phyloP scores from a whole-genome alignment of 2,113 vertebrate species.

The Castor canadensis region DNA sequence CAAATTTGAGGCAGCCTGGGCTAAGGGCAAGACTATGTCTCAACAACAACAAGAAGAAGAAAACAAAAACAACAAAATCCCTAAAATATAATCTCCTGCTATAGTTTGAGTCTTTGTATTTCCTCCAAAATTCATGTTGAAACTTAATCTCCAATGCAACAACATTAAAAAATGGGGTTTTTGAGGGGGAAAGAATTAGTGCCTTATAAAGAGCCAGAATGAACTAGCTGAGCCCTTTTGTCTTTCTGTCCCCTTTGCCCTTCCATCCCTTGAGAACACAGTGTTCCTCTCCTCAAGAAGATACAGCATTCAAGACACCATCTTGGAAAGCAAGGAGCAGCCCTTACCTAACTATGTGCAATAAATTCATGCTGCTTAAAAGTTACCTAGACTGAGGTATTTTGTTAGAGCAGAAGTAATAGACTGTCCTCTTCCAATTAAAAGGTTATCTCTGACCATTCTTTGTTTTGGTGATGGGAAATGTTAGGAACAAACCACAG shows the following conservation, averaged over 20 bases:
- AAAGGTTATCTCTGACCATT: not conserved
- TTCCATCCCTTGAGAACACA: not conserved
- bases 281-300: not conserved
- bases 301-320: not conserved
- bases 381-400: not conserved
- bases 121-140: not conserved
- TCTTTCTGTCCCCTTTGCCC: not conserved
- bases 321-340: not conserved
- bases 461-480: not conserved
- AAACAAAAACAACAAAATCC: not conserved
- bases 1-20: too few relatives aligned
- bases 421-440: not conserved
- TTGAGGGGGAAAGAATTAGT: not conserved
- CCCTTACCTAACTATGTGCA: not conserved
- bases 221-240: too few relatives aligned
- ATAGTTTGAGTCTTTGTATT: not conserved
- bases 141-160: not conserved
- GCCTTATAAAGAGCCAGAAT: not conserved
- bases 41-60: not conserved
- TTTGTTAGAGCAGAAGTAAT: not conserved
- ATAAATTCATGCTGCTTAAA: not conserved
- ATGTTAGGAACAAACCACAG: not conserved
- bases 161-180: not conserved
- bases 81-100: not conserved
- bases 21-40: too few relatives aligned